Evolutionary conservation across 2,797 vertebrate species (phyloP), one percentile per base, ranked within the genome.

Genomic region (Hippoglossus hippoglossus): DNA sequence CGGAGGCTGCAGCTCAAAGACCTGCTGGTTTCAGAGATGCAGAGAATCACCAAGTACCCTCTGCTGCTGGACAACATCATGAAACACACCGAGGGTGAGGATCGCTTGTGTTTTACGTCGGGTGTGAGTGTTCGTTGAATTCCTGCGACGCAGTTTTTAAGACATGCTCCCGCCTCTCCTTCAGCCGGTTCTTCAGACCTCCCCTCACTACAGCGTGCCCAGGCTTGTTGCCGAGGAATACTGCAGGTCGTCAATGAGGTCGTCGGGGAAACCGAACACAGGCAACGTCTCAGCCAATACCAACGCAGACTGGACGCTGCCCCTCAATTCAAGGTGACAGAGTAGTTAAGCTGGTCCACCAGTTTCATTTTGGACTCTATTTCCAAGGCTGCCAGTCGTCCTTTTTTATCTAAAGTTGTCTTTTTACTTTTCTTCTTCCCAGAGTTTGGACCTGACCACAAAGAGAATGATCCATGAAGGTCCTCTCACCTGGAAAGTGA

Each of bases 21-120:
- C 77, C 89, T 99, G 75, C 94, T 99, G 84, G 95, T 98, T 83
- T 96, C 96, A 0, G 97, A 99, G 89, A 99, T 97, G 96, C 97
- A 97, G 88, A 94, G 97, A 6, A 92, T 99, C 56, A 99, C 97
- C 73, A 99, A 99, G 86, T 99, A 99, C 83, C 98, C 98, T 0
- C 95, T 99, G 72, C 96, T 99, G 63, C 92, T 99, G 88, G 97
- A 98, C 90, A 99, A 98, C 82, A 97, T 99, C 81, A 96, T 98
- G 9, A 99, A 98, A 83, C 96, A 99, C 92, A 97, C 96, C 51
- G 96, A 98, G 49, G 82, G 95, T 95, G 81, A 87, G 85, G 0
- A 16, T 0, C 1, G 5, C 3, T 8, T 24, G 0, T 1, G 0
- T 3, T 6, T 16, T 0, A 19, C 8, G 47, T 21, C 47, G 12